These are phyloP conservation scores for Zaprionus kolodkinae DNA, from an alignment of 1,140 invertebrate genomes.

Conservation along the genomic window DNA sequence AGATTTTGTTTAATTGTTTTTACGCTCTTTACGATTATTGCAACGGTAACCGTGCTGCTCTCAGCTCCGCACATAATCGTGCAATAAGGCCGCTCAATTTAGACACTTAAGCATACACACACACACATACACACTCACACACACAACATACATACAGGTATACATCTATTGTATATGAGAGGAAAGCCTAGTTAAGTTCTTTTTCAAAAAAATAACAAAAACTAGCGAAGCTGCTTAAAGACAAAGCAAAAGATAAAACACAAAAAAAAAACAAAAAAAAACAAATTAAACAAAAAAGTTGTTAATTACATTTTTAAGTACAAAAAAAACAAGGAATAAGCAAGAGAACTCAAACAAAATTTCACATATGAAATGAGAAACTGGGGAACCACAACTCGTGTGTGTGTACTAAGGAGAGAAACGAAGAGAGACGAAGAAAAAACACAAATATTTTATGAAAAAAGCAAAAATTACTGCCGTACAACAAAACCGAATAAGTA, in stretches of 20 bases:
- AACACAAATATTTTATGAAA: constrained; percentile 75
- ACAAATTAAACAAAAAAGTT: constrained; percentile 60
- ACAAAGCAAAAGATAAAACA: constrained; percentile 48
- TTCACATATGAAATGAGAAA: constrained; percentile 30
- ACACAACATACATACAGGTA: constrained; percentile 23
- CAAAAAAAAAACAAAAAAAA: not conserved
- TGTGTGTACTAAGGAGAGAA: constrained; percentile 38
- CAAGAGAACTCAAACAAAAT: constrained; percentile 42
- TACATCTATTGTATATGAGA: constrained; percentile 39
- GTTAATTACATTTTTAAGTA: constrained; percentile 84
- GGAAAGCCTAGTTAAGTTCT: constrained; percentile 68
- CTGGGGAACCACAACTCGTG: constrained; percentile 27
- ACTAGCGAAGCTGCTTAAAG: constrained; percentile 66
- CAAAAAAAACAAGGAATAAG: constrained; percentile 43
- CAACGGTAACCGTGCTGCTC: constrained; percentile 96
- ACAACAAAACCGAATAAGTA: constrained; percentile 70
- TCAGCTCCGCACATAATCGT: constrained; percentile 98
- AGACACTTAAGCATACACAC: constrained; percentile 64
- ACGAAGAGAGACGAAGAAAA: not conserved
- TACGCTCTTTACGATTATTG: constrained; percentile 97
- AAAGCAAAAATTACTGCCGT: constrained; percentile 82
- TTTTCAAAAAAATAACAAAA: constrained; percentile 67
- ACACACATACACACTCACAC: constrained; percentile 27
- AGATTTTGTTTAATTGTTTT: constrained; percentile 98
- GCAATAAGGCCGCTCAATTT: constrained; percentile 87